Evolutionary conservation across 2,888 invertebrate species (phyloP).

Genomic region (Heliconius hortense): DNA sequence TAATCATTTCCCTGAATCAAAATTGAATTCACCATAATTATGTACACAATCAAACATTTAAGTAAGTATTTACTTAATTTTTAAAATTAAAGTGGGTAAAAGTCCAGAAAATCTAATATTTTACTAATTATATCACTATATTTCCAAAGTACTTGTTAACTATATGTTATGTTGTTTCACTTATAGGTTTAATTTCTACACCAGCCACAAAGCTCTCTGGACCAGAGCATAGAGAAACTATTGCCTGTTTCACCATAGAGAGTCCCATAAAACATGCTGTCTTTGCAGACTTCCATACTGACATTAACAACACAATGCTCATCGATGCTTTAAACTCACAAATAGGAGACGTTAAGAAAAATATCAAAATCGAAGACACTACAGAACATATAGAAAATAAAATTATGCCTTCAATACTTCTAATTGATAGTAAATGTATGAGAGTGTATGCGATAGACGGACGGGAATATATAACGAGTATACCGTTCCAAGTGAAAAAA

Average conservation of each 20-base stretch:
- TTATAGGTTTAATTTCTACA: conserved; percentile 77
- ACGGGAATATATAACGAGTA: conserved; percentile 90
- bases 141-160: neutral
- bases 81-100: no score
- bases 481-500: conserved; percentile 90
- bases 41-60: no score
- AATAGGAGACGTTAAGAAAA: conserved; percentile 75
- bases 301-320: conserved; percentile 79
- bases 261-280: conserved; percentile 91
- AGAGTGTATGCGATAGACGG: conserved; percentile 90
- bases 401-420: conserved; percentile 85
- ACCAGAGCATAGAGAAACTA: conserved; percentile 79
- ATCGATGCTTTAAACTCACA: conserved; percentile 77
- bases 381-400: conserved; percentile 77
- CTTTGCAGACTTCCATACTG: conserved; percentile 84
- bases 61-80: no score
- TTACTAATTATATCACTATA: no score
- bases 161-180: neutral
- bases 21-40: no score
- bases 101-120: no score
- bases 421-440: conserved; percentile 88
- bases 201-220: conserved; percentile 75
- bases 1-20: no score
- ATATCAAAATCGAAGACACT: conserved; percentile 75
- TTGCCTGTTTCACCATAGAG: conserved; percentile 90